Conservation (phyloP, 2,113 vertebrate genomes). For the Indri indri region DNA sequence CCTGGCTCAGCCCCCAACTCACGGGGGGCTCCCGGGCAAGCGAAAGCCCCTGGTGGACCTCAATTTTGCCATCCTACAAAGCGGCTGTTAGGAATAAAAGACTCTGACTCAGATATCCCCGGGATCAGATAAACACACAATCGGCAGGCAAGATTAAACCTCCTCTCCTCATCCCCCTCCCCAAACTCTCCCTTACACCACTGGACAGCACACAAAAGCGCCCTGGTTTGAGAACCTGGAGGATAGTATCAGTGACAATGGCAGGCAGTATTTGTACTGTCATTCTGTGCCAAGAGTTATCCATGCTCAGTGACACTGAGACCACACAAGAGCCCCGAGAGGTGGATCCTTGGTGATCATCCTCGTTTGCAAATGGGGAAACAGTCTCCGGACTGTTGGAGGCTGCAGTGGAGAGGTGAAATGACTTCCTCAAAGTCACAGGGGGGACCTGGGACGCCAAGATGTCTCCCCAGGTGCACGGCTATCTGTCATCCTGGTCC, state of each 20-base stretch:
- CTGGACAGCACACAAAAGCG: too few relatives aligned
- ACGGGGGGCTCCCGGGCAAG: neutral
- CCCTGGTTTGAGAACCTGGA: neutral
- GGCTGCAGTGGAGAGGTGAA: neutral
- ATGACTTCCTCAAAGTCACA: neutral
- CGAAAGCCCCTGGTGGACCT: neutral
- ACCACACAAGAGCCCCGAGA: neutral
- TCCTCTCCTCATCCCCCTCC: neutral
- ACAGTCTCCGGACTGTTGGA: neutral
- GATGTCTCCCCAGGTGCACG: neutral
- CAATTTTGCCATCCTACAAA: neutral
- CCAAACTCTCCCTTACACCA: neutral
- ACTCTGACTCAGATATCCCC: neutral
- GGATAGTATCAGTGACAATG: neutral
- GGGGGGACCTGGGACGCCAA: neutral
- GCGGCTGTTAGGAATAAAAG: neutral
- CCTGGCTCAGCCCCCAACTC: neutral
- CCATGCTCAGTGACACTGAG: fast-evolving
- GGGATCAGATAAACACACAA: neutral
- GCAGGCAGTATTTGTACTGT: neutral
- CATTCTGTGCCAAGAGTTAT: neutral
- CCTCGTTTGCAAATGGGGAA: neutral
- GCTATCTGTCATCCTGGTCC: neutral
- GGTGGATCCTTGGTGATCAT: neutral
- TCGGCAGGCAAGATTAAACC: neutral